Evolutionary conservation across 2,113 vertebrate genomes (phyloP).

Genomic region (Lanius ludovicianus): DNA sequence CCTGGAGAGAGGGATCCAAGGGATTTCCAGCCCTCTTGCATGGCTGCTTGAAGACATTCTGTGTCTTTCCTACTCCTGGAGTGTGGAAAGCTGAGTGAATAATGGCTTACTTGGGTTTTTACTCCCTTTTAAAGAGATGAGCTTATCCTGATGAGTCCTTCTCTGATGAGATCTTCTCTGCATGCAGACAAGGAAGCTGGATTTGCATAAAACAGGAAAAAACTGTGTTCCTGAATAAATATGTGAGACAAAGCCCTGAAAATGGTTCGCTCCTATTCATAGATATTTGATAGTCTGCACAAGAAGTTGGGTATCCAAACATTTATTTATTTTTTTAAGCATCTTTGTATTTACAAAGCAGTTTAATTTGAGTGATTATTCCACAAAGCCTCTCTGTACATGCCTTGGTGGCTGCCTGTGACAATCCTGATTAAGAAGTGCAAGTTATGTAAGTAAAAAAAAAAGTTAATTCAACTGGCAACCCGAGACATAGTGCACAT

Average conservation of each 20-base stretch:
- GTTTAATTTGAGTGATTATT: background rate
- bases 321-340: background rate
- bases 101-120: background rate
- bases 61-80: background rate
- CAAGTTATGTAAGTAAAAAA: background rate
- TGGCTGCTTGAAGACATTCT: background rate
- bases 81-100: background rate
- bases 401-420: background rate
- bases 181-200: background rate
- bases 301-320: background rate
- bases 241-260: background rate
- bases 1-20: background rate
- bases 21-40: background rate
- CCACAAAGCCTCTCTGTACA: background rate
- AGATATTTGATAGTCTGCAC: background rate
- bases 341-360: background rate
- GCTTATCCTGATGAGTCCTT: background rate
- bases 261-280: background rate
- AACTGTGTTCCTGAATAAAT: background rate
- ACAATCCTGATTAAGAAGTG: slow-evolving; percentile 1
- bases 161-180: background rate
- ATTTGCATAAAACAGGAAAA: background rate
- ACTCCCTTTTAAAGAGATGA: background rate
- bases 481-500: background rate
- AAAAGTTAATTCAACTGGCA: background rate